Evolutionary conservation across 2,888 invertebrate genomes (phyloP).

Genomic region (Vannuccia rotundouncinata): DNA sequence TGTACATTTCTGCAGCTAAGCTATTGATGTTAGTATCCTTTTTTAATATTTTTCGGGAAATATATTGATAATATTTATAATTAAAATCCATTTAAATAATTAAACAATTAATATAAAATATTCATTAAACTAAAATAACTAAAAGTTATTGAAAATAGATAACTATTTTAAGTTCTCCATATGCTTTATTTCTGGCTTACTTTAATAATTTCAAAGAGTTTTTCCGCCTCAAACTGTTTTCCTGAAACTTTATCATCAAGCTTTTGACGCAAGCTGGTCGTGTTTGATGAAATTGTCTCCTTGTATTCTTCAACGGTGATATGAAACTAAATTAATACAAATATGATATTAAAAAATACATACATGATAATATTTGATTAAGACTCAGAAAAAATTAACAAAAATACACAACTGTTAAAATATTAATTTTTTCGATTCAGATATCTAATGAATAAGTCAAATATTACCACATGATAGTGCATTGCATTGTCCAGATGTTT

Average conservation of each 20-base stretch:
- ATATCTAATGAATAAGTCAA: background rate
- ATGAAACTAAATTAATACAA: background rate
- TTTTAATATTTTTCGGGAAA: background rate
- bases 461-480: background rate
- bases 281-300: background rate
- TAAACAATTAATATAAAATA: background rate
- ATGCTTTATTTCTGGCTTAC: background rate
- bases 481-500: background rate
- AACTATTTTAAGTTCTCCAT: background rate
- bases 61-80: too few species aligned
- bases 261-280: background rate
- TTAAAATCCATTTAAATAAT: background rate
- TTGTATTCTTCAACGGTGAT: background rate
- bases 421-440: background rate
- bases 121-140: background rate
- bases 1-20: too few species aligned
- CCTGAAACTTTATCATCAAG: background rate
- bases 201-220: background rate
- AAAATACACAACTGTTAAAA: background rate
- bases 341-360: background rate
- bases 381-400: background rate
- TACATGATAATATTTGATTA: background rate
- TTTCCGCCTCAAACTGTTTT: background rate
- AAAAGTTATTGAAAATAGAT: background rate
- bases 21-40: too few species aligned